Evolutionary conservation across 2,113 vertebrate genomes (phyloP), one percentile per base, ranked within the genome.

Genomic region (Polypterus senegalus): DNA sequence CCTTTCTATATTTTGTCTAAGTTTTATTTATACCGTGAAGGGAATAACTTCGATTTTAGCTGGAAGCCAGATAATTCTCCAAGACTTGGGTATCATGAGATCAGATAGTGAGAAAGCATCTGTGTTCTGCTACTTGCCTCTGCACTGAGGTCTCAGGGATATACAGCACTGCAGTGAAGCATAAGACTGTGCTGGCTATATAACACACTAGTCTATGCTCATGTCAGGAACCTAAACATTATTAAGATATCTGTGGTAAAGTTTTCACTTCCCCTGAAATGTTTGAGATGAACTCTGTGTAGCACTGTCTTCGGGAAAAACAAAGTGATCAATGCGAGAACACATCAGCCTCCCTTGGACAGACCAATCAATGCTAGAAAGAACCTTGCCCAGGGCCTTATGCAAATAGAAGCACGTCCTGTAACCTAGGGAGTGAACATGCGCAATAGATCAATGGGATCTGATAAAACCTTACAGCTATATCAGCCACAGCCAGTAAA

Each of bases 341-440:
- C 86, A 87, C 88, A 91, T 89, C 83, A 91, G 91, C 83, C 88
- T 91, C 88, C 88, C 88, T 89, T 88, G 91, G 91, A 97, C 93
- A 91, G 91, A 86, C 90, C 92, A 97, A 97, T 98, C 95, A 97
- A 97, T 97, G 91, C 83, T 84, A 91, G 86, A 94, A 97, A 95
- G 89, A 97, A 97, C 94, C 94, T 97, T 98, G 95, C 95, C 93
- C 91, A 94, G 92, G 93, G 94, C 94, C 86, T 93, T 97, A 97
- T 98, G 94, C 92, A 97, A 97, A 97, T 95, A 87, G 89, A 87
- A 86, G 86, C 91, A 93, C 88, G 82, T 93, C 87, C 83, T 77
- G 86, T 88, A 97, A 94, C 85, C 91, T 80, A 77, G 77, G 89
- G 90, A 93, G 88, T 85, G 88, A 89, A 92, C 93, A 93, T 94